These are phyloP conservation scores for Coelopa pilipes DNA, from an alignment of 2,888 invertebrate species.

Conservation along the genomic window DNA sequence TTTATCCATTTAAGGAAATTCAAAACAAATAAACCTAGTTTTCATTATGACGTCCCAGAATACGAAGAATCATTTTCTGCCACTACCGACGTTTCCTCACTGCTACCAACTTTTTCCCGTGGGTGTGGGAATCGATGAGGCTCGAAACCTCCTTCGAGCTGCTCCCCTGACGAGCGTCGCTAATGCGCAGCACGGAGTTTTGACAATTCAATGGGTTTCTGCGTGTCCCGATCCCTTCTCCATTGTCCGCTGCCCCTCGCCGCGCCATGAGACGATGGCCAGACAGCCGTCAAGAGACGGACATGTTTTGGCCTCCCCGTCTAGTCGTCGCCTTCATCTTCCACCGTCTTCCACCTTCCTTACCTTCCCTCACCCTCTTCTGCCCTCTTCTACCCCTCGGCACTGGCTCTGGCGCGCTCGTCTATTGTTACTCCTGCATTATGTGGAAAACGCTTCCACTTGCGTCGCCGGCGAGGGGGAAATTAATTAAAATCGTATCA, in stretches of 20 bases:
- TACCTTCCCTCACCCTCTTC: too few relatives aligned
- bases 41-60: too few relatives aligned
- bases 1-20: too few relatives aligned
- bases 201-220: conserved; percentile 4
- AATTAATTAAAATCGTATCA: conserved; percentile 31
- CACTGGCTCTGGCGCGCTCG: background rate
- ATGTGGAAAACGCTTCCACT: background rate
- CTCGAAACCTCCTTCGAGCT: background rate
- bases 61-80: too few relatives aligned
- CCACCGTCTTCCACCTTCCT: background rate
- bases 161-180: background rate
- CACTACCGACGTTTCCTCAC: background rate
- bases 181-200: background rate
- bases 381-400: conserved; percentile 1
- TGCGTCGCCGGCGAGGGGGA: conserved; percentile 15
- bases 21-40: too few relatives aligned
- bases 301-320: background rate
- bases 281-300: too few relatives aligned
- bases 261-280: too few relatives aligned
- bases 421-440: background rate
- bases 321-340: background rate
- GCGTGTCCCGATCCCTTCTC: too few relatives aligned
- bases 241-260: too few relatives aligned
- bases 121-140: background rate
- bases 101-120: background rate